Percentiles rank a stretch among this genome's conserved stretches.
These are phyloP conservation scores for Vanacampus margaritifer DNA, from an alignment of 2,113 vertebrate species.

Conservation along the genomic window DNA sequence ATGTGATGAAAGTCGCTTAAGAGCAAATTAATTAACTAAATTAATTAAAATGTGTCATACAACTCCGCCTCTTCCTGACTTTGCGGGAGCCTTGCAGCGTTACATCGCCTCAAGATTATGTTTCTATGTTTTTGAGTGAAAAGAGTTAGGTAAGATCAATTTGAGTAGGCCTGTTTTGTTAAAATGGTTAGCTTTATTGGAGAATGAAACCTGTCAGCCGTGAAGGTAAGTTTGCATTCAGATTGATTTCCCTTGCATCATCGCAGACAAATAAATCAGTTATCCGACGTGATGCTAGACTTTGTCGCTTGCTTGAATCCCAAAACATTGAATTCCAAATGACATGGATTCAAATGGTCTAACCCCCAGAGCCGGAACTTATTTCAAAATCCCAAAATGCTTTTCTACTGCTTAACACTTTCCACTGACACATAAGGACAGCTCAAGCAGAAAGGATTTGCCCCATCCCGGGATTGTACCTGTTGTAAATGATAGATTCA, in stretches of 20 bases:
- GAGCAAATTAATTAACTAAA: no score
- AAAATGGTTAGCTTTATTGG: no score
- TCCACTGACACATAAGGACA: slow-evolving; percentile 52
- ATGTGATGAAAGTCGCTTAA: no score
- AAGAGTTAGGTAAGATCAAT: not conserved
- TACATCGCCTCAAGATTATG: no score
- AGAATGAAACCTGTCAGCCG: not conserved
- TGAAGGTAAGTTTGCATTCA: no score
- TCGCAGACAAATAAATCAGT: no score
- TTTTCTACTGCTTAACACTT: slow-evolving; percentile 56
- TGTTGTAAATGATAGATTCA: slow-evolving; percentile 71
- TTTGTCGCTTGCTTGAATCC: slow-evolving; percentile 33
- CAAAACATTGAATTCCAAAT: slow-evolving; percentile 40
- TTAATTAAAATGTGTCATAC: no score
- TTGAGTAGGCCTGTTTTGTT: not conserved
- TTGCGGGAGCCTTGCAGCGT: no score
- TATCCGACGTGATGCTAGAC: no score
- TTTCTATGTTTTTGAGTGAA: no score
- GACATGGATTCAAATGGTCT: slow-evolving; percentile 26
- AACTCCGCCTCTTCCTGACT: no score
- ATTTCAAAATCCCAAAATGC: slow-evolving; percentile 61
- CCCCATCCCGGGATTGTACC: slow-evolving; percentile 67
- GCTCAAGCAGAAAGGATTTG: slow-evolving; percentile 72
- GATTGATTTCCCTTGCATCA: no score
- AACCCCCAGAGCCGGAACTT: slow-evolving; percentile 52